phyloP scores from a whole-genome alignment of 2,888 invertebrate species.

The Camponotus fellah region DNA sequence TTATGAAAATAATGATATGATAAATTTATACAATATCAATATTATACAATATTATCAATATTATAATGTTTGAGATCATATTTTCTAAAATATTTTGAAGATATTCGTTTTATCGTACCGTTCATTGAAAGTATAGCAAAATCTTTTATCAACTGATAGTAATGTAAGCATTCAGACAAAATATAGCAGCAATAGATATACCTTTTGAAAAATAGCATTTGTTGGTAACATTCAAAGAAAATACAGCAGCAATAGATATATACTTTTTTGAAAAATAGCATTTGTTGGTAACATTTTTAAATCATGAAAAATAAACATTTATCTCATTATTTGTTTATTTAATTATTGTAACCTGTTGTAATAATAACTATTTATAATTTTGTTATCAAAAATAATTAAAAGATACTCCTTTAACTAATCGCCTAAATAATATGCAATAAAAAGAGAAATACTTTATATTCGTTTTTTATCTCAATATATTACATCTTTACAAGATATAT shows the following conservation, averaged over 20 bases:
- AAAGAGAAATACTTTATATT: not conserved
- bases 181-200: conserved; percentile 4
- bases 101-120: not conserved
- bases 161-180: not conserved
- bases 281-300: not conserved
- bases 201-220: conserved; percentile 2
- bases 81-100: not conserved
- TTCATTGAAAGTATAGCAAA: not conserved
- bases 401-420: not conserved
- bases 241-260: conserved; percentile 2
- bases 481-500: not conserved
- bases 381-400: not conserved
- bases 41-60: not conserved
- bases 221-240: not conserved
- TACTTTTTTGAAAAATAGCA: conserved; percentile 7
- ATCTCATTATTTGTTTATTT: not conserved
- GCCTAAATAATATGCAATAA: not conserved
- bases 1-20: not conserved
- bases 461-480: not conserved
- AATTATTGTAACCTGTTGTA: not conserved
- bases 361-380: not conserved
- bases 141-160: conserved; percentile 13
- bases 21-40: not conserved
- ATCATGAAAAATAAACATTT: not conserved
- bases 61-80: not conserved